phyloP scores from a whole-genome alignment of 2,797 vertebrate species.

The Brachyrhaphis roseni region DNA sequence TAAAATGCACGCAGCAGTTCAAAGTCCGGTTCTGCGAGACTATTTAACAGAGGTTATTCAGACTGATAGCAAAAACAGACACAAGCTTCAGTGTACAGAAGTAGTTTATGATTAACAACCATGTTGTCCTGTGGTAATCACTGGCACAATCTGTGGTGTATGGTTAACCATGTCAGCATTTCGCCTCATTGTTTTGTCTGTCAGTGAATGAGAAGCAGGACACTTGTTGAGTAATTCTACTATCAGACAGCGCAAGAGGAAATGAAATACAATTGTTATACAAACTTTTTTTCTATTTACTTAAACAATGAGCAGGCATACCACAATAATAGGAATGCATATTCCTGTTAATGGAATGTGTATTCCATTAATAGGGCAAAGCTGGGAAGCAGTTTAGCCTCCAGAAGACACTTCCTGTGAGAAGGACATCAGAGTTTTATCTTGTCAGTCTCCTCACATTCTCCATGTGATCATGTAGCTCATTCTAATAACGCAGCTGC shows the following conservation, averaged over 20 bases:
- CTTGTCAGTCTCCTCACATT: conserved; percentile 18
- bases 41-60: conserved; percentile 22
- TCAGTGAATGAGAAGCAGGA: not conserved
- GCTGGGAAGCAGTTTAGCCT: not conserved
- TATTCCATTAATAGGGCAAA: no score
- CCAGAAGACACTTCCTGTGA: conserved; percentile 6
- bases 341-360: no score
- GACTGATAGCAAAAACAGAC: conserved; percentile 31
- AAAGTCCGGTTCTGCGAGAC: conserved; percentile 54
- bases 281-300: not conserved
- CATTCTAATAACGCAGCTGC: conserved; percentile 35
- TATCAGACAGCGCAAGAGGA: not conserved
- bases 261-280: not conserved
- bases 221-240: not conserved
- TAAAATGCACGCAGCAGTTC: conserved; percentile 30
- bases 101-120: conserved; percentile 78
- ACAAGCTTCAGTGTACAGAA: conserved; percentile 50
- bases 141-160: conserved; percentile 8
- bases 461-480: conserved; percentile 22
- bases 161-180: conserved; percentile 9
- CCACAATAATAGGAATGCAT: not conserved
- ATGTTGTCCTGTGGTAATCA: conserved; percentile 31
- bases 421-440: conserved; percentile 38
- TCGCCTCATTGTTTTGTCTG: not conserved
- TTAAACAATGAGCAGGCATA: not conserved